phyloP scores from a whole-genome alignment of 2,888 invertebrate species.

The Xanthorhoe designata region DNA sequence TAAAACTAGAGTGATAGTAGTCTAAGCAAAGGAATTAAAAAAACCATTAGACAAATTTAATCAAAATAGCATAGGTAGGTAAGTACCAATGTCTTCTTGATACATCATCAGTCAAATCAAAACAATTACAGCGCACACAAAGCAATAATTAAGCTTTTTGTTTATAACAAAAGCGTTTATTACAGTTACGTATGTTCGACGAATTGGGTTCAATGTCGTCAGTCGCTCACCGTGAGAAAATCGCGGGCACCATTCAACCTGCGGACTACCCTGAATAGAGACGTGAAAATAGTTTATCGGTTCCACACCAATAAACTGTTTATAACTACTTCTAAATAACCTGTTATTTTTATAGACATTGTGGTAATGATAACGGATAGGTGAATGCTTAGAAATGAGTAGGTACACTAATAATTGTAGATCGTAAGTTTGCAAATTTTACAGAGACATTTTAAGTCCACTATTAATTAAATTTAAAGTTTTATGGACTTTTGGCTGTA shows the following conservation, averaged over 20 bases:
- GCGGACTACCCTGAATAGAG: conserved; percentile 1
- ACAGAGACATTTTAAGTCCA: no score
- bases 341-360: not conserved
- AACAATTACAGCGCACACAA: conserved; percentile 19
- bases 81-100: not conserved
- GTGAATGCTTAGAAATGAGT: no score
- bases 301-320: not conserved
- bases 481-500: no score
- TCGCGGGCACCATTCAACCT: conserved; percentile 43
- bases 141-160: conserved; percentile 29
- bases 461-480: no score
- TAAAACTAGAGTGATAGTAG: not conserved
- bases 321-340: not conserved
- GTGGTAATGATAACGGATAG: no score
- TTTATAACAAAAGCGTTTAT: conserved; percentile 32
- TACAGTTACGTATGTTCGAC: conserved; percentile 40
- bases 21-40: conserved; percentile 6
- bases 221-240: conserved; percentile 60
- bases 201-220: conserved; percentile 57
- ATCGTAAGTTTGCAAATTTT: no score
- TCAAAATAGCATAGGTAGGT: no score
- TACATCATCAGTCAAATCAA: conserved; percentile 27
- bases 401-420: no score
- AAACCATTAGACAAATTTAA: conserved; percentile 14
- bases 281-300: not conserved